Percentiles rank a stretch among this genome's conserved stretches.
These are phyloP conservation scores for Candoia aspera DNA, from an alignment of 2,113 vertebrate genomes.

Conservation along the genomic window DNA sequence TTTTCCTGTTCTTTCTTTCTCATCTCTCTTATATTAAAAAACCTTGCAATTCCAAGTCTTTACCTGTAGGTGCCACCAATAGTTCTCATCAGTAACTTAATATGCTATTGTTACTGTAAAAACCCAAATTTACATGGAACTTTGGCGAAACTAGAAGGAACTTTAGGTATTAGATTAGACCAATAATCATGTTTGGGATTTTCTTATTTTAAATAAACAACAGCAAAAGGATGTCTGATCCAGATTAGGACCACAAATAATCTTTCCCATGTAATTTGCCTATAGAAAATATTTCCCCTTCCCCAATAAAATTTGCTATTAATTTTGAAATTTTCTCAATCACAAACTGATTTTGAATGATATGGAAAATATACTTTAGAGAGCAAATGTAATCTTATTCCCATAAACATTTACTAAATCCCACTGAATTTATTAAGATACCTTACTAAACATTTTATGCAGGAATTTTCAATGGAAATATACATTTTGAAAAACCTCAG, in stretches of 20 bases:
- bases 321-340: neutral
- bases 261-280: neutral
- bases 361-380: neutral
- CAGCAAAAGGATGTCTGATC: neutral
- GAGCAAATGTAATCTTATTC: neutral
- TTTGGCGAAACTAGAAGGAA: neutral
- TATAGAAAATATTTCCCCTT: neutral
- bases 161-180: neutral
- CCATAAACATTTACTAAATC: neutral
- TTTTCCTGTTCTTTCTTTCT: neutral
- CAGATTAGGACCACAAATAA: neutral
- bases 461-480: neutral
- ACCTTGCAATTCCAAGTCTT: slow-evolving; percentile 32
- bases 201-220: neutral
- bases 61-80: slow-evolving; percentile 57
- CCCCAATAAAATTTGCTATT: neutral
- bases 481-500: neutral
- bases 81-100: neutral
- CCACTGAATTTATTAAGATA: neutral
- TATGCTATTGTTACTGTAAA: neutral
- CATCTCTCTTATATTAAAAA: neutral
- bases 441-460: neutral
- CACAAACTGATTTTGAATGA: neutral
- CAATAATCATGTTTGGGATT: neutral
- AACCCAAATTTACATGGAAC: neutral